Base-by-base conservation (phyloP, 1,140 invertebrate species). In the Drosophila littoralis region DNA sequence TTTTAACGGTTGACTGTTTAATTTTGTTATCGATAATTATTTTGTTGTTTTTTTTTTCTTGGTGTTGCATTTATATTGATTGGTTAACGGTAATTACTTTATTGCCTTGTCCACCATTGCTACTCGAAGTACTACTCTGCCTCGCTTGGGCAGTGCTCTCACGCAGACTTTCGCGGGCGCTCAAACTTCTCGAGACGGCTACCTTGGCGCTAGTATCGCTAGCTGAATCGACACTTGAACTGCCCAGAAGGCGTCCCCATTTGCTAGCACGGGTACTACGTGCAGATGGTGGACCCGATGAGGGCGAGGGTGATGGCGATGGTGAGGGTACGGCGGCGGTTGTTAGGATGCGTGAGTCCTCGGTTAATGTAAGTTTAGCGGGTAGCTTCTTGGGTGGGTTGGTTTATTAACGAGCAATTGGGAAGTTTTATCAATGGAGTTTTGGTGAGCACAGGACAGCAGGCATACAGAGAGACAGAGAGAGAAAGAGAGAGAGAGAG, bases 161-260 rank as follows among this genome's bases (percentile, higher is more conserved):
- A 89, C 93, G 48, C 94, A 93, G 89, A 90, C 92, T 92, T 91
- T 96, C 95, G 77, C 95, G 94, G 50, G 95, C 94, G 92, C 95
- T 96, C 69, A 95, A 93, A 79, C 94, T 95, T 73, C 95, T 93
- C 77, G 95, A 95, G 90, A 96, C 95, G 22, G 95, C 93, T 90
- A 92, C 91, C 86, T 92, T 92, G 75, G 92, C 90, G 82, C 91
- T 92, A 61, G 91, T 91, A 91, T 92, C 92, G 90, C 92, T 92
- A 91, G 92, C 92, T 77, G 92, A 92, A 91, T 96, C 95, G 78
- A 96, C 92, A 92, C 95, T 95, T 77, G 95, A 95, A 77, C 95
- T 96, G 84, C 96, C 95, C 81, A 97, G 92, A 74, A 97, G 93
- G 70, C 96, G 94, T 40, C 96, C 96, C 97, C 97, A 97, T 93